Percentiles rank a stretch among this genome's conserved stretches.
Evolutionary conservation across 2,113 vertebrate genomes (phyloP).

Genomic region (Pelecanoides urinatrix): DNA sequence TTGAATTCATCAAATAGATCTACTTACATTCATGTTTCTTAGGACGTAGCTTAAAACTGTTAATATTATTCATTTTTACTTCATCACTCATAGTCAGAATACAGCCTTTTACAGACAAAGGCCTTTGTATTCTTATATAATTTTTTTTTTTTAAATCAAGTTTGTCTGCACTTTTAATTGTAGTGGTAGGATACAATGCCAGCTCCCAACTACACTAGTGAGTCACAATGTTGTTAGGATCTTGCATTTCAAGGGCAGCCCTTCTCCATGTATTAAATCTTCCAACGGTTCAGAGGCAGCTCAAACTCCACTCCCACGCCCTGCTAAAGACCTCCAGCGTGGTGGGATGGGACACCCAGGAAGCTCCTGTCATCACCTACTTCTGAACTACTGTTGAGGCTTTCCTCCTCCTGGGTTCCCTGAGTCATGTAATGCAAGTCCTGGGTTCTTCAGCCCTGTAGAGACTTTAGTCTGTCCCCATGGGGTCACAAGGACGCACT

Average conservation of each 20-base stretch:
- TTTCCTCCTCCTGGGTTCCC: neutral
- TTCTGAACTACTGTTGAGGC: neutral
- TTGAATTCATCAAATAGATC: neutral
- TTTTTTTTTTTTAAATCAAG: neutral
- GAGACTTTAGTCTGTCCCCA: neutral
- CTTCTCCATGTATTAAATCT: neutral
- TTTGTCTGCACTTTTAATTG: neutral
- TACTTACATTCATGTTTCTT: neutral
- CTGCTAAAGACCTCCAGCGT: neutral
- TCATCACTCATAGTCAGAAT: neutral
- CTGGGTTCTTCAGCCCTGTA: neutral
- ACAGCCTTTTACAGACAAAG: neutral
- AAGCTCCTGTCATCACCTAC: neutral
- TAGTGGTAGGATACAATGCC: neutral
- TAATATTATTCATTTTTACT: neutral
- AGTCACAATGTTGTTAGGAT: neutral
- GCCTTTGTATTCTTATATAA: neutral
- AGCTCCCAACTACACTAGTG: neutral
- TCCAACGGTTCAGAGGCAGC: accelerated
- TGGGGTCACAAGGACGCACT: neutral
- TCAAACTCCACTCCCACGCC: neutral
- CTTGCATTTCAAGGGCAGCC: neutral
- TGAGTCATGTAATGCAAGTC: accelerated
- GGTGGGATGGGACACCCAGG: neutral
- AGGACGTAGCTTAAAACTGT: neutral